phyloP scores from a whole-genome alignment of 92 coral and sea anemone genomes.

The Metridium senile region DNA sequence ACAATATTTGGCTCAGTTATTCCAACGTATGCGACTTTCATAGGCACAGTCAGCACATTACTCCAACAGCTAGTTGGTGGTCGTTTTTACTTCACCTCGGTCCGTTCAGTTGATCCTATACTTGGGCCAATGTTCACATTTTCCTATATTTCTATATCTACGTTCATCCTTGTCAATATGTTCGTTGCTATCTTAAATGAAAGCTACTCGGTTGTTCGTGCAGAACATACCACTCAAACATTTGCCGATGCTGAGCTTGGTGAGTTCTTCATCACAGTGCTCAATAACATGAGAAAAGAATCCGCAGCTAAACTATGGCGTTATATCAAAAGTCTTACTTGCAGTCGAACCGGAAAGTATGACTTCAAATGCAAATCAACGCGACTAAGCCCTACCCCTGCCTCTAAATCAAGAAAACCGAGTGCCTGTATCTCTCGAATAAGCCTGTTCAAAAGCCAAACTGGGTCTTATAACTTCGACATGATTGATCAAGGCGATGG shows the following conservation, averaged over 20 bases:
- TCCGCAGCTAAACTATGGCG: neutral
- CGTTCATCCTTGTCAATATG: conserved; percentile 60
- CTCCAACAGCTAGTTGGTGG: conserved; percentile 77
- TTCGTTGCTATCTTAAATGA: conserved; percentile 74
- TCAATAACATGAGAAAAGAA: conserved; percentile 8
- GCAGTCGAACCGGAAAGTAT: conserved; percentile 16
- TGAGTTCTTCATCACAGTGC: conserved; percentile 42
- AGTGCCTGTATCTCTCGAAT: neutral
- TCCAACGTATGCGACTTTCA: conserved; percentile 62
- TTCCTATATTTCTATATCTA: conserved; percentile 60
- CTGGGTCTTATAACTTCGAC: conserved; percentile 12
- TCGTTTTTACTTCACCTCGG: conserved; percentile 54
- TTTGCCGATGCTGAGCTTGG: conserved; percentile 70
- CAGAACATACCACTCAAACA: conserved; percentile 23
- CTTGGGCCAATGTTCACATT: conserved; percentile 75
- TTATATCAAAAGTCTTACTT: neutral
- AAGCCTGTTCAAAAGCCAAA: neutral
- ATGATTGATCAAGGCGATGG: conserved; percentile 18
- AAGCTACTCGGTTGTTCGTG: conserved; percentile 46
- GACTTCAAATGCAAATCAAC: neutral
- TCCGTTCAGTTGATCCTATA: conserved; percentile 46
- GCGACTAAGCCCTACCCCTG: too few species aligned
- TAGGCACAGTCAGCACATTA: conserved; percentile 65
- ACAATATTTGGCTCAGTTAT: conserved; percentile 58
- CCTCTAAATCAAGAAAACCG: neutral